Percentiles rank a stretch among this genome's conserved stretches.
phyloP scores from a whole-genome alignment of 2,113 vertebrate genomes.

The Tachysurus vachellii region DNA sequence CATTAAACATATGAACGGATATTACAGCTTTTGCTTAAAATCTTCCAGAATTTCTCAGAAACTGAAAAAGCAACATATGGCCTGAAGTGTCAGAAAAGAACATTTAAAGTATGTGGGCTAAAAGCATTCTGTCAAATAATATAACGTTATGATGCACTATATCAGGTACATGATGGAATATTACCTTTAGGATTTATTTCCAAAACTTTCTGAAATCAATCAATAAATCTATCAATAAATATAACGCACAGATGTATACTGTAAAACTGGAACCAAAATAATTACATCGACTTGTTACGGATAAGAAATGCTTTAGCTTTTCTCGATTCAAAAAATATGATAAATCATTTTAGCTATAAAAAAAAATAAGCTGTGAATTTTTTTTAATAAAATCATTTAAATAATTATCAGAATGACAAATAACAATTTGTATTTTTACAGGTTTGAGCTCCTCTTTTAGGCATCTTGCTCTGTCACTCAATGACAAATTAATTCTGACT shows the following conservation, averaged over 20 bases:
- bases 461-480: slow-evolving; percentile 27
- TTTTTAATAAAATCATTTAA: background rate
- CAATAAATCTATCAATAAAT: background rate
- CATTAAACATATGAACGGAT: slow-evolving; percentile 66
- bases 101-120: background rate
- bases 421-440: background rate
- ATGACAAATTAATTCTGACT: slow-evolving; percentile 47
- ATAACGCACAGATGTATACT: background rate
- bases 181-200: background rate
- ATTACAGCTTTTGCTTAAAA: slow-evolving; percentile 62
- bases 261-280: background rate
- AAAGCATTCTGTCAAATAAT: background rate
- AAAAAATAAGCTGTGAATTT: background rate
- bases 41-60: slow-evolving; percentile 38
- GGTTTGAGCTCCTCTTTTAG: background rate
- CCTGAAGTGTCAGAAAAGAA: background rate
- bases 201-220: background rate
- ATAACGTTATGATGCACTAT: no score
- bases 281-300: background rate
- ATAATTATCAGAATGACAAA: background rate
- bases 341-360: background rate
- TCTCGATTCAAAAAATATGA: background rate
- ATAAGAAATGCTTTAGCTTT: background rate
- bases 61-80: slow-evolving; percentile 38
- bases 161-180: background rate